phyloP scores from a whole-genome alignment of 2,888 invertebrate species.

The Ligdia adustata region DNA sequence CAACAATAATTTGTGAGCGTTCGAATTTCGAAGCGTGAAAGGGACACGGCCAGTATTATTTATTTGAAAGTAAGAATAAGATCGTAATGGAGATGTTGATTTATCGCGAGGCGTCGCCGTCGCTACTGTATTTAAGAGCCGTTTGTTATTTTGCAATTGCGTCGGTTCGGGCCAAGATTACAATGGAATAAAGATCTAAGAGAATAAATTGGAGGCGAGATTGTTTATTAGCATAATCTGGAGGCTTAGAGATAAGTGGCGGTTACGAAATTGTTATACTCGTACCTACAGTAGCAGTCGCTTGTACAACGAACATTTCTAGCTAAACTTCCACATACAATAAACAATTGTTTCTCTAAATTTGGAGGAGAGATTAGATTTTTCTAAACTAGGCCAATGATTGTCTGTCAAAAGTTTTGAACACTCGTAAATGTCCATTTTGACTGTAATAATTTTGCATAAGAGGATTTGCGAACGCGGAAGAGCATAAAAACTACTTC shows the following conservation, averaged over 20 bases:
- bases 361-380: too few relatives aligned
- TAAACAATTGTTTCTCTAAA: too few relatives aligned
- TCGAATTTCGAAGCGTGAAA: slow-evolving; percentile 74
- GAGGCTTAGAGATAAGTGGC: slow-evolving; percentile 28
- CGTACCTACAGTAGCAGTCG: too few relatives aligned
- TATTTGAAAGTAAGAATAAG: slow-evolving; percentile 71
- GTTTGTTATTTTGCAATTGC: slow-evolving; percentile 68
- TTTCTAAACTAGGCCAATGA: too few relatives aligned
- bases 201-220: slow-evolving; percentile 56
- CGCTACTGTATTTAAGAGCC: slow-evolving; percentile 71
- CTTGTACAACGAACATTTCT: too few relatives aligned
- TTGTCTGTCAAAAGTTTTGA: too few relatives aligned
- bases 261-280: slow-evolving; percentile 25
- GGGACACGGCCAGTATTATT: slow-evolving; percentile 61
- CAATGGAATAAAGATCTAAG: slow-evolving; percentile 46
- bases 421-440: too few relatives aligned
- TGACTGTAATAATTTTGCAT: not conserved
- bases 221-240: slow-evolving; percentile 46
- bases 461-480: slow-evolving; percentile 49
- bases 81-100: slow-evolving; percentile 75
- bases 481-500: slow-evolving; percentile 69
- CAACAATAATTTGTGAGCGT: slow-evolving; percentile 80
- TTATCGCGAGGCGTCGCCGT: slow-evolving; percentile 63
- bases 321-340: too few relatives aligned
- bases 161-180: slow-evolving; percentile 53